Evolutionary conservation across 2,113 vertebrate genomes (phyloP), one percentile per base, ranked within the genome.

Genomic region (Balaeniceps rex): DNA sequence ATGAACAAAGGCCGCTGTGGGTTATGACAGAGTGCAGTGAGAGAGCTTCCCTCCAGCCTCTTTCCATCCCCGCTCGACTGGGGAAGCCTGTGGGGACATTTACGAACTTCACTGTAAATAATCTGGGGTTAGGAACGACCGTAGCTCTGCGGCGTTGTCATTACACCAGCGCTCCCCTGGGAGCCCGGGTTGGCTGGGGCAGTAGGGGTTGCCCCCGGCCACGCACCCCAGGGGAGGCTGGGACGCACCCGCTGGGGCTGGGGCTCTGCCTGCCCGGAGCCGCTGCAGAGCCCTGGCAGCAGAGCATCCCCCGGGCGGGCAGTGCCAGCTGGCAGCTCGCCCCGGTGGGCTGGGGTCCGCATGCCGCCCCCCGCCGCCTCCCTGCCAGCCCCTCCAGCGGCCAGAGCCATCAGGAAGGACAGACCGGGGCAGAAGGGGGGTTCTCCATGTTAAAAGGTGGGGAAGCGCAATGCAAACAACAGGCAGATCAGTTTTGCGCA

Each of bases 391-490:
- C 33, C 47, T 9, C 42, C 42, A 31, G 36, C 12, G 3, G 13
- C 26, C 74, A 23, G 70, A 54, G 46, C 2, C 5, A 19, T 14
- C 52, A 49, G 60, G 21, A 68, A 52, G 75, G 40, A 28, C 51
- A 65, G 54, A 28, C 1, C 1, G 2, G 60, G 49, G 17, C 6
- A 0, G 22, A 34, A 34, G 24, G 26, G 19, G 42, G 8, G 7
- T 33, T 64, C 36, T 69, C 34, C 2, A 0, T 17, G 28, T 26
- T 61, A 40, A 68, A 63, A 55, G 21, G 42, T 16, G 31, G 81
- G 52, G 38, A 85, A 47, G 11, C 0, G 5, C 70, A 33, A 23
- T 5, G 54, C 42, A 91, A 84, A 82, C 61, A 47, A 38, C 46
- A 65, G 61, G 58, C 25, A 34, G 84, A 61, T 46, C 46, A 10